Percentiles rank a stretch among this genome's conserved stretches.
phyloP scores from a whole-genome alignment of 2,888 invertebrate species.

The Catocala nupta region DNA sequence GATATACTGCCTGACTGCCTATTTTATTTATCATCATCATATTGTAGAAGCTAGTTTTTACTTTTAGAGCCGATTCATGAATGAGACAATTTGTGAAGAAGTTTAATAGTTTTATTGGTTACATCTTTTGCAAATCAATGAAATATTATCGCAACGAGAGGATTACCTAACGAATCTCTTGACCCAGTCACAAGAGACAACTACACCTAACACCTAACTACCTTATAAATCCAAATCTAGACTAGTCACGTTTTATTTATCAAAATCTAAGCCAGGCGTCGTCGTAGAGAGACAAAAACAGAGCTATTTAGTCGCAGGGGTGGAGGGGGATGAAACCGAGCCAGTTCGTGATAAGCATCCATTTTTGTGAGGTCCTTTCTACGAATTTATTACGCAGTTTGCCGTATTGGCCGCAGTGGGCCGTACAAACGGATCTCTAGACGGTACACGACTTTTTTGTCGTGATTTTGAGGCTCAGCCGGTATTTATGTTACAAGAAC shows the following conservation, averaged over 20 bases:
- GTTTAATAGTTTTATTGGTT: too few species aligned
- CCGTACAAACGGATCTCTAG: constrained; percentile 18
- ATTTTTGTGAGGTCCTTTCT: constrained; percentile 59
- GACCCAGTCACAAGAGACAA: too few species aligned
- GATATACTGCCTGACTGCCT: too few species aligned
- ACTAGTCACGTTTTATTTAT: constrained; percentile 29
- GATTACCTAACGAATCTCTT: too few species aligned
- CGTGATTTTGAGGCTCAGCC: constrained; percentile 4
- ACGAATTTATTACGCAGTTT: constrained; percentile 65
- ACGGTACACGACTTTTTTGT: constrained; percentile 16
- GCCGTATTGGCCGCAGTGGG: constrained; percentile 57
- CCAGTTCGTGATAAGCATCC: constrained; percentile 69
- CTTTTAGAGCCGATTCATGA: too few species aligned
- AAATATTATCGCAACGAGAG: too few species aligned
- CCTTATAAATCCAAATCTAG: constrained; percentile 18
- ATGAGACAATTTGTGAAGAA: too few species aligned
- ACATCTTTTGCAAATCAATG: too few species aligned
- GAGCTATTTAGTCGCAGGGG: constrained; percentile 55
- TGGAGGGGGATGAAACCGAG: constrained; percentile 41
- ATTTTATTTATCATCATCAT: too few species aligned
- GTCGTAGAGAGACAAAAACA: constrained; percentile 57
- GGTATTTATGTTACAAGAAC: background rate
- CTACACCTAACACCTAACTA: background rate
- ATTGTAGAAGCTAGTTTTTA: too few species aligned
- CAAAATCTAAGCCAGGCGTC: constrained; percentile 32